Evolutionary conservation across 1,140 invertebrate genomes (phyloP), one percentile per base, ranked within the genome.

Genomic region (Ganaspis sp.): DNA sequence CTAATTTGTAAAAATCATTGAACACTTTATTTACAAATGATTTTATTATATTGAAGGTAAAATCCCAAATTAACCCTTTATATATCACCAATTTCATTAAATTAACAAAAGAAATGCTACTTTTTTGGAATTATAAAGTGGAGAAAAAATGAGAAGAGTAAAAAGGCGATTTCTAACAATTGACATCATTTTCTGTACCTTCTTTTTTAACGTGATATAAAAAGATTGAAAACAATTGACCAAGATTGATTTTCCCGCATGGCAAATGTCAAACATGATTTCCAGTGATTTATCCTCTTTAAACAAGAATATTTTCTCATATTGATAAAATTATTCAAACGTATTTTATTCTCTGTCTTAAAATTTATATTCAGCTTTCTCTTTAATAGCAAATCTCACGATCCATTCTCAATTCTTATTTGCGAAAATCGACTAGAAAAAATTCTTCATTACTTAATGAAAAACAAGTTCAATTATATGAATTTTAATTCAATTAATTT

Each of bases 261-360:
- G 58, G 78, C 79, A 84, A 77, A 71, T 84, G 83, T 74, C 77
- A 77, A 80, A 79, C 72, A 72, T 70, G 69, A 75, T 74, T 71
- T 73, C 54, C 58, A 40, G 72, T 49, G 70, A 17, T 26, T 64
- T 29, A 8, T 8, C 6, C 2, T 17, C 8, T n/a, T 34, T 29
- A n/a, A 0, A 64, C 5, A 23, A 9, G 2, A 3, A 3, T 34
- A 34, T 34, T 34, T 34, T 34, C 2, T 34, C 29, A 26, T 12
- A 15, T 26, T 26, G 9, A 23, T 64, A 9, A 23, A 34, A 29
- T 49, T 26, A n/a, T 64, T 64, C 0, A 12, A 1, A 64, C 3
- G 11, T 29, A 6, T 29, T 64, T 29, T n/a, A n/a, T 29, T 34
- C 15, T 58, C 0, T 23, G 12, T 64, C 34, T 74, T 26, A 34